Evolutionary conservation across 2,797 vertebrate species (phyloP), one percentile per base, ranked within the genome.

Genomic region (Ataeniobius toweri): DNA sequence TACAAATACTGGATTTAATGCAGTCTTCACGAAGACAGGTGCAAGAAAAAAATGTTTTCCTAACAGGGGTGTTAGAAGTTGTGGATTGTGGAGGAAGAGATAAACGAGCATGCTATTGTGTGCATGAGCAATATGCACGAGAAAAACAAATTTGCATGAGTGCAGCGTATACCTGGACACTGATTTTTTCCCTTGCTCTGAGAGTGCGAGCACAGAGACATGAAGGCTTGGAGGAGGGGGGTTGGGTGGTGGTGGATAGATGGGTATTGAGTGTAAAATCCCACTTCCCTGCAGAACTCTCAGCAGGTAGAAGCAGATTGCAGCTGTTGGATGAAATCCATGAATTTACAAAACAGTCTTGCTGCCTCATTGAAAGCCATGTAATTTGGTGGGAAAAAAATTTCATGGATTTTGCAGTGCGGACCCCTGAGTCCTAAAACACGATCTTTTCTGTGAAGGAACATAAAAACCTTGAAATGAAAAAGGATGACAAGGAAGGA

Each of bases 221-320:
- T 51, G 74, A 59, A 31, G 73, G 76, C 83, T 50, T 68, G 65
- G 50, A 13, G 13, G 14, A 13, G 50, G 65, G 39, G 65, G 65
- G 8, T 4, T 2, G 14, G 20, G 28, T 51, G 77, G 77, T 76
- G 80, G 67, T 77, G 77, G 86, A 88, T 83, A 68, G 84, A 89
- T 73, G 77, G 76, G 82, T 86, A 82, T 83, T 89, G 88, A 88
- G 80, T 77, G 78, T 79, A 79, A 92, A 92, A 93, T 90, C 87
- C 90, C 39, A 74, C 86, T 90, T 89, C 85, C 86, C 86, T 71
- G 82, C 58, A 61, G 88, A 92, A 89, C 88, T 87, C 88, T 86
- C 91, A 89, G 91, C 89, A 93, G 86, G 91, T 88, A 83, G 87
- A 88, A 81, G 84, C 82, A 87, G 82, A 89, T 82, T 91, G 89